phyloP scores from a whole-genome alignment of 2,113 vertebrate genomes.

The Chiloscyllium plagiosum region DNA sequence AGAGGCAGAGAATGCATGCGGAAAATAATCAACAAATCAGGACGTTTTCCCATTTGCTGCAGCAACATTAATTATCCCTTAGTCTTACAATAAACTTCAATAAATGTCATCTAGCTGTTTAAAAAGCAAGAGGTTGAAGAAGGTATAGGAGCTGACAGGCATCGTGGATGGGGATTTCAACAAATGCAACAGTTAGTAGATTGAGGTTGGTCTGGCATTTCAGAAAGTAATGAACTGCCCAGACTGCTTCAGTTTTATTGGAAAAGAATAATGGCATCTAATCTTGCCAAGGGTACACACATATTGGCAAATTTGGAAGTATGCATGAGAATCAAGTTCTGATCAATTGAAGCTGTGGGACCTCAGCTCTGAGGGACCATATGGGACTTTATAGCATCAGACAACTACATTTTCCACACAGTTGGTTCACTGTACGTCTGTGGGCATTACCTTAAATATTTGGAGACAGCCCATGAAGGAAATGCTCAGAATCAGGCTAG shows the following conservation, averaged over 20 bases:
- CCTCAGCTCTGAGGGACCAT: background rate
- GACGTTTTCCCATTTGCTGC: background rate
- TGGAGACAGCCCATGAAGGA: background rate
- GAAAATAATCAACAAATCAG: background rate
- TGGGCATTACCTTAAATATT: background rate
- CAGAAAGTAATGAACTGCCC: background rate
- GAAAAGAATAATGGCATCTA: background rate
- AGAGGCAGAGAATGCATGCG: background rate
- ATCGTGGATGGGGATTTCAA: background rate
- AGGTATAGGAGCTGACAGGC: background rate
- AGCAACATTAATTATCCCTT: background rate
- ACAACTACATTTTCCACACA: background rate
- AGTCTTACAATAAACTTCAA: background rate
- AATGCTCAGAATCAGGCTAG: background rate
- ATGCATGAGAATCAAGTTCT: background rate
- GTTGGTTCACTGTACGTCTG: constrained; percentile 16
- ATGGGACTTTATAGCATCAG: background rate
- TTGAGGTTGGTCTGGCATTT: background rate
- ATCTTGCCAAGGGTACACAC: background rate
- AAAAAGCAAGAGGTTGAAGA: background rate
- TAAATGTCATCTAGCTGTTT: background rate
- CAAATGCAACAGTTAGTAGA: background rate
- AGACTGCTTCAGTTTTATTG: background rate
- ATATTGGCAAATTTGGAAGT: background rate
- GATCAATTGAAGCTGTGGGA: background rate